A percentile compares a stretch with the other conserved stretches of the same genome.
phyloP scores from a whole-genome alignment of 2,888 invertebrate genomes.

The Pristionchus fissidentatus region DNA sequence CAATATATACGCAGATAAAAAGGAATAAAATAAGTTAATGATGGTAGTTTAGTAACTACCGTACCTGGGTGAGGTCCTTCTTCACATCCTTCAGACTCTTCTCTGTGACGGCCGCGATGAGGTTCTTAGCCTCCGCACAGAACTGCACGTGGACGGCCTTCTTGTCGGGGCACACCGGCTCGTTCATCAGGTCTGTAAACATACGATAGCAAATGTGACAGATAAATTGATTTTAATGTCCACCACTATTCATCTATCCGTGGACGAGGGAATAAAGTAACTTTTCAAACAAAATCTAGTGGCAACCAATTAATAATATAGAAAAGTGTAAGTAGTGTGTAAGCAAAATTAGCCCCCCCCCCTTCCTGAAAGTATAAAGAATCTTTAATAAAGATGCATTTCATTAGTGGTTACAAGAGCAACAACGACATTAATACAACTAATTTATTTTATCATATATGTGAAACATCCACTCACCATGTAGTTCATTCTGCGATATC shows the following conservation, averaged over 20 bases:
- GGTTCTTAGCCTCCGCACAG: slow-evolving; percentile 91
- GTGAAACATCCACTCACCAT: slow-evolving; percentile 80
- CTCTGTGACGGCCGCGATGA: slow-evolving; percentile 82
- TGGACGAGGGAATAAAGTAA: too few species aligned
- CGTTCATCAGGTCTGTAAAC: slow-evolving; percentile 87
- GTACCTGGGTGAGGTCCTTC: slow-evolving; percentile 46
- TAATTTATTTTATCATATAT: too few species aligned
- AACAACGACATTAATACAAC: neutral
- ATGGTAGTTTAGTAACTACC: neutral
- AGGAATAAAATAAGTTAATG: neutral
- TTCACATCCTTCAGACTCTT: slow-evolving; percentile 50
- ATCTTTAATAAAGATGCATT: too few species aligned
- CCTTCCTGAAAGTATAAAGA: too few species aligned
- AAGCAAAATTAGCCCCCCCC: too few species aligned
- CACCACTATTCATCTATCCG: too few species aligned
- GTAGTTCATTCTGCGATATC: slow-evolving; percentile 92
- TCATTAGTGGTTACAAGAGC: neutral
- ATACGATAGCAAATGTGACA: neutral
- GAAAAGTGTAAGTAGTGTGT: too few species aligned
- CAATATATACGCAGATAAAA: neutral
- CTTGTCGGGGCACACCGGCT: slow-evolving; percentile 96
- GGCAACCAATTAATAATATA: too few species aligned
- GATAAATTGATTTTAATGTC: neutral
- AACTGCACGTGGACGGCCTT: slow-evolving; percentile 94
- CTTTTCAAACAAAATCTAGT: too few species aligned